phyloP scores from a whole-genome alignment of 2,113 vertebrate species.

The Reinhardtius hippoglossoides region DNA sequence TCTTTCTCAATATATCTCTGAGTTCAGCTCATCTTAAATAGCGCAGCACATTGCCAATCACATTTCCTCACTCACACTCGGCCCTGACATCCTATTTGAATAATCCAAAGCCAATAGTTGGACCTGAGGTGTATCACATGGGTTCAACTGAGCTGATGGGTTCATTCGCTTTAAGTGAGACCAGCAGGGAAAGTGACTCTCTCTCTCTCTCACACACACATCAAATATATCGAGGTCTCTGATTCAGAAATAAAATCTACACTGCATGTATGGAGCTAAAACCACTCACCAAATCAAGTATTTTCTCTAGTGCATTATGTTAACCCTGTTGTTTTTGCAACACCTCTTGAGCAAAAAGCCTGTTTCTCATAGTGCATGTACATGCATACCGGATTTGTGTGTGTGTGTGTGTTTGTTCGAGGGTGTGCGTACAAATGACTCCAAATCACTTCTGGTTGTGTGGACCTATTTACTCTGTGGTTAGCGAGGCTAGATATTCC shows the following conservation, averaged over 20 bases:
- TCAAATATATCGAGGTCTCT: no score
- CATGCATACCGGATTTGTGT: background rate
- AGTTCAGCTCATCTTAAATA: conserved; percentile 31
- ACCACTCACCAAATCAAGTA: background rate
- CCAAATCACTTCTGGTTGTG: conserved; percentile 37
- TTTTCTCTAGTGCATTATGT: conserved; percentile 3
- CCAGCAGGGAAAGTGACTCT: conserved; percentile 28
- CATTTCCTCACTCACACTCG: conserved; percentile 22
- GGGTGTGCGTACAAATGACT: background rate
- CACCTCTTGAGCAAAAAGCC: background rate
- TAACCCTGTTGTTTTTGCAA: background rate
- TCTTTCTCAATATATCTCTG: conserved; percentile 14
- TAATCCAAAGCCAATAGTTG: conserved; percentile 70
- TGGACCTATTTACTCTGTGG: conserved; percentile 45
- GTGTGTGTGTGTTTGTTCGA: no score
- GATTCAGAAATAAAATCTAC: no score
- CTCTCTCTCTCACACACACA: no score
- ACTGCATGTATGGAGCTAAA: background rate
- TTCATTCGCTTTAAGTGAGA: conserved; percentile 29
- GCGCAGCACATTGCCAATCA: conserved; percentile 41
- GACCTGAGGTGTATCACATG: conserved; percentile 57
- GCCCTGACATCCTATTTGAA: conserved; percentile 61
- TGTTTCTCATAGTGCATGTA: background rate
- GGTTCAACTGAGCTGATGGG: conserved; percentile 38
- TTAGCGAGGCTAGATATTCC: conserved; percentile 47